Conservation (phyloP, 2,888 invertebrate species). For the Drosophila phalerata region DNA sequence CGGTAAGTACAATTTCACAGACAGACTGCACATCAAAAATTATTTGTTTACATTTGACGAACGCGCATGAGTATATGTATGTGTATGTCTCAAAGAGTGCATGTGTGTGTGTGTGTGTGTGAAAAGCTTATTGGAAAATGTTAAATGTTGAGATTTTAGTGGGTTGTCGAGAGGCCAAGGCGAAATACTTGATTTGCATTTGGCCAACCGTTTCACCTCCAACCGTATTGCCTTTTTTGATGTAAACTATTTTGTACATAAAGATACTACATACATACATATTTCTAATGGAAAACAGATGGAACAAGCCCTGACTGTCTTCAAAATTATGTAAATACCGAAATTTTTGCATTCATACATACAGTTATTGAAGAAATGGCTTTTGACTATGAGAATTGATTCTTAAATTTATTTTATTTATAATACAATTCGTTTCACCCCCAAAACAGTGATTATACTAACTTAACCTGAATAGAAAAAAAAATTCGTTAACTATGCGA, state of each 20-base stretch:
- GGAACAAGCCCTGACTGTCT: neutral
- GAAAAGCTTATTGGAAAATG: constrained; percentile 34
- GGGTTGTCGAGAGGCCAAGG: constrained; percentile 10
- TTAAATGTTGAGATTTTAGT: constrained; percentile 33
- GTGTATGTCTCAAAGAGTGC: neutral
- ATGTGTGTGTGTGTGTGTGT: constrained; percentile 3
- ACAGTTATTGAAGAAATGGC: neutral
- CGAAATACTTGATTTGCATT: constrained; percentile 27
- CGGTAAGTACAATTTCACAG: constrained; percentile 64
- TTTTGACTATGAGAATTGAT: neutral
- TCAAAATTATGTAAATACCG: constrained; percentile 48
- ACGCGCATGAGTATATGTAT: constrained; percentile 18
- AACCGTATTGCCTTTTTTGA: neutral
- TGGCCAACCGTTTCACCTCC: neutral
- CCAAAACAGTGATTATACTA: too few species aligned
- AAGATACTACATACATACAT: neutral
- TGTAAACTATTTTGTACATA: neutral
- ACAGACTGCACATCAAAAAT: constrained; percentile 45
- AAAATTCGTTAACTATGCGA: too few species aligned
- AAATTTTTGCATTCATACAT: constrained; percentile 7
- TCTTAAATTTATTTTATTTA: neutral
- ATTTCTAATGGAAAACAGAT: constrained; percentile 7
- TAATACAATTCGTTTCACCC: too few species aligned
- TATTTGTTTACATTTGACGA: constrained; percentile 72
- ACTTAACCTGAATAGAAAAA: too few species aligned